A percentile compares a stretch with the other conserved stretches of the same genome.
These are phyloP conservation scores for Cladorhizidae sp. DNA, from an alignment of 37 sponge, comb jelly and placozoan genomes.

Conservation along the genomic window DNA sequence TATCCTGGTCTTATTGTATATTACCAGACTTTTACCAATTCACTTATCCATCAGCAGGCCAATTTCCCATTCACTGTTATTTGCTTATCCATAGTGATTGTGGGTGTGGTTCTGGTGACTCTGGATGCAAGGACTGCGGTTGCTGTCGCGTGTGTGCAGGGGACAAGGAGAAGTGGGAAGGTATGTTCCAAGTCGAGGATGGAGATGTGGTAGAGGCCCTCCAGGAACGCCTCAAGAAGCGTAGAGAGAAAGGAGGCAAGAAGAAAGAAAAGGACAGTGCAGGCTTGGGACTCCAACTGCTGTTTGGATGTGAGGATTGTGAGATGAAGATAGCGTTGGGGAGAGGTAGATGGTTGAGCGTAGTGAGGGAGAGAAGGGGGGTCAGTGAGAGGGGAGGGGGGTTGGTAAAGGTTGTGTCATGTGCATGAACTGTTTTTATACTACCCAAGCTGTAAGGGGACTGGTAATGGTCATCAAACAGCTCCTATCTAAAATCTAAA, in stretches of 20 bases:
- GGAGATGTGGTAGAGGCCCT: conserved; percentile 35
- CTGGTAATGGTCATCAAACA: too few relatives aligned
- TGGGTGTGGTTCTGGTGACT: conserved; percentile 94
- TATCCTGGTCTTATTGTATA: too few relatives aligned
- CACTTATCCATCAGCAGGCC: too few relatives aligned
- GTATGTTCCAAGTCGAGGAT: conserved; percentile 5
- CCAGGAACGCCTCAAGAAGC: neutral
- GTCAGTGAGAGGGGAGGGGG: neutral
- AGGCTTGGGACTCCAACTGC: conserved; percentile 58
- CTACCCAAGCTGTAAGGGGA: too few relatives aligned
- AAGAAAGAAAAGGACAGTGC: conserved; percentile 21
- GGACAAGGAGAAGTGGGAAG: conserved; percentile 68
- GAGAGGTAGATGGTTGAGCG: conserved; percentile 26
- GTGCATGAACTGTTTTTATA: too few relatives aligned
- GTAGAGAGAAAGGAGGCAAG: conserved; percentile 22
- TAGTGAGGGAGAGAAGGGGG: neutral
- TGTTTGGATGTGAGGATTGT: conserved; percentile 65
- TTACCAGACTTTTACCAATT: too few relatives aligned
- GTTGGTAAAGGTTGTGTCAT: neutral
- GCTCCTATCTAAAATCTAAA: too few relatives aligned
- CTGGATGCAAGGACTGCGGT: conserved; percentile 92
- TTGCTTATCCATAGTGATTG: conserved; percentile 69
- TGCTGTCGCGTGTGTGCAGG: conserved; percentile 89
- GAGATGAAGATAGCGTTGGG: neutral
- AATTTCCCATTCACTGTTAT: neutral